Evolutionary conservation across 2,888 invertebrate species (phyloP), one percentile per base, ranked within the genome.

Genomic region (Timema podura): DNA sequence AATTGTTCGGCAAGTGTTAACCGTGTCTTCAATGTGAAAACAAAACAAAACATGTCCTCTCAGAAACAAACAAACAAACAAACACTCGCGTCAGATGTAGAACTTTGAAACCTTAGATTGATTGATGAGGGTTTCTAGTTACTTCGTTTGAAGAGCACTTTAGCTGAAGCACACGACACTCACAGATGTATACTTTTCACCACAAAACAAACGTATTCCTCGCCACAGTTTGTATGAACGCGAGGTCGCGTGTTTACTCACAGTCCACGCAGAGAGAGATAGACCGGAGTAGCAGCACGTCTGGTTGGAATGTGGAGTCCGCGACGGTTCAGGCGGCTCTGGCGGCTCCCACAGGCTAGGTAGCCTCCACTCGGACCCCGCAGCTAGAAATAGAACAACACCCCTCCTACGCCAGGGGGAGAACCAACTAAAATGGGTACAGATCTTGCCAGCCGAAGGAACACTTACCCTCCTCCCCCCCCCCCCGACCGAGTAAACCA

Each of bases 221-320:
- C 30, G 30, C 1, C 30, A 30, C 30, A 30, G 30, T 30, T 3
- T 30, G 30, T 30, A 30, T 30, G 30, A 30, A 30, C 30, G 30
- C 30, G 30, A 30, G 30, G 30, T 30, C 30, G 30, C 30, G 30
- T 30, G 30, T 30, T 30, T 30, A 30, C 30, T 30, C 30, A 30
- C 30, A 30, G 30, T 30, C 30, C 30, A 30, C 30, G 30, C 30
- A 30, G 30, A 30, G 3, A 30, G 30, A 61, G 61, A n/a, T 45
- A 44, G 13, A 9, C 44, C 61, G 67, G 30, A 68, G 67, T 44
- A 65, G 54, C 64, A 61, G 70, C 30, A 49, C 54, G 54, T 44
- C 59, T 48, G 11, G 71, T 64, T 73, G 73, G 73, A 71, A 72
- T 72, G 73, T 73, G 73, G 71, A 69, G 71, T 73, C 73, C 73